Conservation (phyloP, 2,113 vertebrate genomes). For the Antechinus flavipes region DNA sequence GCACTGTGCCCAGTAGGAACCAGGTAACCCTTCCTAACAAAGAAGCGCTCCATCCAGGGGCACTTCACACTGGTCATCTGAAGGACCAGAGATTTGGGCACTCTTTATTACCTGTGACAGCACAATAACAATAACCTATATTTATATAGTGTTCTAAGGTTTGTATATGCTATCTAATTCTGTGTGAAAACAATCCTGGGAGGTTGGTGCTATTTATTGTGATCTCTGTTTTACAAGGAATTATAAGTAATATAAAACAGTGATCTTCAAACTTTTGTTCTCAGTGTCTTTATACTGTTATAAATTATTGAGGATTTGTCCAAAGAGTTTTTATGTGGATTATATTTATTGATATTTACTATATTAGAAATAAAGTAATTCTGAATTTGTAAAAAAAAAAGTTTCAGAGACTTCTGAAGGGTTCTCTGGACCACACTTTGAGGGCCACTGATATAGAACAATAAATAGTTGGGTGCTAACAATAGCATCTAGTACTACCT, state of each 20-base stretch:
- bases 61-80: background rate
- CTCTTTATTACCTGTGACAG: background rate
- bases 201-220: background rate
- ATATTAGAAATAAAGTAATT: no score
- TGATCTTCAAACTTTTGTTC: background rate
- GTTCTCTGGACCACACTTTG: no score
- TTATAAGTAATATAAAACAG: background rate
- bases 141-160: background rate
- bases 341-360: no score
- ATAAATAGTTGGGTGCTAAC: background rate
- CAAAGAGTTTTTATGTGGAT: no score
- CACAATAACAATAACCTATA: background rate
- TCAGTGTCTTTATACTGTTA: no score
- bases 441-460: background rate
- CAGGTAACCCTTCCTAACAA: background rate
- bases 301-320: no score
- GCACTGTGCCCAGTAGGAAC: accelerated
- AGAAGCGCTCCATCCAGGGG: background rate
- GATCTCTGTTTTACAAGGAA: background rate
- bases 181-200: background rate
- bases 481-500: background rate
- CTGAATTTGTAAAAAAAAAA: no score
- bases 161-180: background rate
- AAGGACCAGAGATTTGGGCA: background rate
- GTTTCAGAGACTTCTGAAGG: no score